Evolutionary conservation across 2,113 vertebrate genomes (phyloP).

Genomic region (Vombatus ursinus): DNA sequence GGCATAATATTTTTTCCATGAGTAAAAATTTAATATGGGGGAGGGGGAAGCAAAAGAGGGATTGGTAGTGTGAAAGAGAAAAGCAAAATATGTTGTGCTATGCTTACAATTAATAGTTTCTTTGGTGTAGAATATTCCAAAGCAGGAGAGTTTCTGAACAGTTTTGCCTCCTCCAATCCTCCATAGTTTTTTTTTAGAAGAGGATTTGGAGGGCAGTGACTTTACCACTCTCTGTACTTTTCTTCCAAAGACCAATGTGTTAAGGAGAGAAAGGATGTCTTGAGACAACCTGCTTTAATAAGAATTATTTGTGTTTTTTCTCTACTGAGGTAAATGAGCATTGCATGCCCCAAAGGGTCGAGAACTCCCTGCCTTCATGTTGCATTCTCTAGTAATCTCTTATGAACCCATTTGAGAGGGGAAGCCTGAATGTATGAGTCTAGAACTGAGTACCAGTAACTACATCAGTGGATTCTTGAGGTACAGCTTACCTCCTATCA

Average conservation of each 20-base stretch:
- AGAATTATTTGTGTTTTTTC: not conserved
- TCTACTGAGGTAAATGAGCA: not conserved
- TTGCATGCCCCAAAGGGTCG: not conserved
- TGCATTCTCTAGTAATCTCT: not conserved
- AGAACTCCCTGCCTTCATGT: not conserved
- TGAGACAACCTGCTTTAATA: not conserved
- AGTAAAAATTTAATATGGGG: constrained; percentile 16
- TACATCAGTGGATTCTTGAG: not conserved
- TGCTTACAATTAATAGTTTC: constrained; percentile 6
- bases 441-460: not conserved
- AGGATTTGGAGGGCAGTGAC: not conserved
- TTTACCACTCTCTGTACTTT: not conserved
- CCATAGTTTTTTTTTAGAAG: constrained; percentile 18
- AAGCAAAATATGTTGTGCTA: constrained; percentile 1
- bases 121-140: not conserved
- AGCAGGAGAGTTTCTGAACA: not conserved
- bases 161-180: not conserved
- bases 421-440: not conserved
- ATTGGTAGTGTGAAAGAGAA: not conserved
- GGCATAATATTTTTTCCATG: not conserved
- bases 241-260: not conserved
- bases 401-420: constrained; percentile 1
- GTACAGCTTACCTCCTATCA: not conserved
- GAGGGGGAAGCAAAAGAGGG: not conserved
- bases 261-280: constrained; percentile 10